Base-by-base conservation (phyloP, 2,113 vertebrate species). In the Microtus oregoni region DNA sequence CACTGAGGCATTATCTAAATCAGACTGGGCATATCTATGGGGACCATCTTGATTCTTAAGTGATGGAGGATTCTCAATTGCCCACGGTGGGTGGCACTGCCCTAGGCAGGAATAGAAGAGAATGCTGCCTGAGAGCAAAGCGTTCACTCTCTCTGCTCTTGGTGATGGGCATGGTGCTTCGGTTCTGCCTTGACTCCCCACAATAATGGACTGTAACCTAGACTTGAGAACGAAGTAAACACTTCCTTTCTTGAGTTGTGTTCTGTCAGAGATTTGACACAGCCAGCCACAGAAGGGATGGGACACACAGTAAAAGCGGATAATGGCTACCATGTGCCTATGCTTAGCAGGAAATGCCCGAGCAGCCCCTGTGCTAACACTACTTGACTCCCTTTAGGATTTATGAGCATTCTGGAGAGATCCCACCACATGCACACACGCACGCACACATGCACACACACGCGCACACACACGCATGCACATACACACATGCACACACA, bases 401-500 rank as follows among this genome's bases (percentile, higher is more conserved):
- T 78, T 82, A 41, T 79, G 50, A 85, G 81, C 41, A n/a, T 82
- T 91, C 97, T 82, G 75, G 67, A 86, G 17, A 83, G 68, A 63
- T 44, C 1, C 1, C 12, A 26, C 6, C 35, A 9, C 52, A 7
- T 35, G 7, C 78, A 55, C 19, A 10, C 77, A 20, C 44, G 2
- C 73, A 13, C 44, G 41, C 41, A 4, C 41, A 44, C 41, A 44
- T 4, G 4, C 41, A 4, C 41, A 32, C 41, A 15, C 47, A 44
- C 41, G 4, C 38, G 3, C 5, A 6, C 3, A 15, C 14, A 15
- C 14, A 15, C 14, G 4, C 52, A 77, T 44, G 4, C 44, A 47
- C 44, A 19, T 44, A 32, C 28, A 12, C 28, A 32, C 41, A 15
- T 30, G 2, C 47, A 10, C 28, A 2, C 15, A 47, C 47, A 2